Percentiles rank a stretch among this genome's conserved stretches.
phyloP scores from a whole-genome alignment of 2,888 invertebrate genomes.

The Dryobota labecula region DNA sequence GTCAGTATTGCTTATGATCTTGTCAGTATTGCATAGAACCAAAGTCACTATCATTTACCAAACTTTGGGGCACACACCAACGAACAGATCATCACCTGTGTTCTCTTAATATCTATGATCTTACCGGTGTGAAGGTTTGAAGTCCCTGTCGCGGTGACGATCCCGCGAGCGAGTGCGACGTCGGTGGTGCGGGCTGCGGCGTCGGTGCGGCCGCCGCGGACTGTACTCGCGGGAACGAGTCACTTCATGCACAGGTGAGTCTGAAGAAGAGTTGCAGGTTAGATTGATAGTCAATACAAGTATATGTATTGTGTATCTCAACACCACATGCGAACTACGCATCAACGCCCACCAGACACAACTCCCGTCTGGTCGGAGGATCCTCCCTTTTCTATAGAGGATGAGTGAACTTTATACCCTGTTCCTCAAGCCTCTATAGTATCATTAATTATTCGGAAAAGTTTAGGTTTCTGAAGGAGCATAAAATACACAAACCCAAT shows the following conservation, averaged over 20 bases:
- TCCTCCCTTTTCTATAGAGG: too few species aligned
- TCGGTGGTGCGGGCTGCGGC: constrained; percentile 77
- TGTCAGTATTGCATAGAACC: not conserved
- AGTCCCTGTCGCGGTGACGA: constrained; percentile 75
- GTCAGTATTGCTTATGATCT: not conserved
- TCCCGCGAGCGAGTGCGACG: constrained; percentile 72
- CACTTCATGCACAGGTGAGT: constrained; percentile 82
- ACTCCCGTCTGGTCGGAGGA: too few species aligned
- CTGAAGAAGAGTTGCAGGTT: constrained; percentile 50
- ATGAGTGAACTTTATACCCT: too few species aligned
- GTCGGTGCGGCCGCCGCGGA: constrained; percentile 78
- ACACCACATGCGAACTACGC: too few species aligned
- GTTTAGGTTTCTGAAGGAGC: too few species aligned
- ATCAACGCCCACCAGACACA: too few species aligned
- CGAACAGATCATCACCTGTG: too few species aligned
- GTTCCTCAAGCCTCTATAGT: too few species aligned
- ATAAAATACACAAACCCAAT: too few species aligned
- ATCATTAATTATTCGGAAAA: too few species aligned
- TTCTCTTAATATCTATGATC: not conserved
- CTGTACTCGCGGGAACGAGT: constrained; percentile 77
- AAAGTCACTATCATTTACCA: not conserved
- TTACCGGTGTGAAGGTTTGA: constrained; percentile 64
- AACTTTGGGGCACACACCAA: not conserved
- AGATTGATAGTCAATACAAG: not conserved
- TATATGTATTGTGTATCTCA: too few species aligned